Conservation (phyloP, 1,140 invertebrate genomes). For the Pseudobourletiella spinata region DNA sequence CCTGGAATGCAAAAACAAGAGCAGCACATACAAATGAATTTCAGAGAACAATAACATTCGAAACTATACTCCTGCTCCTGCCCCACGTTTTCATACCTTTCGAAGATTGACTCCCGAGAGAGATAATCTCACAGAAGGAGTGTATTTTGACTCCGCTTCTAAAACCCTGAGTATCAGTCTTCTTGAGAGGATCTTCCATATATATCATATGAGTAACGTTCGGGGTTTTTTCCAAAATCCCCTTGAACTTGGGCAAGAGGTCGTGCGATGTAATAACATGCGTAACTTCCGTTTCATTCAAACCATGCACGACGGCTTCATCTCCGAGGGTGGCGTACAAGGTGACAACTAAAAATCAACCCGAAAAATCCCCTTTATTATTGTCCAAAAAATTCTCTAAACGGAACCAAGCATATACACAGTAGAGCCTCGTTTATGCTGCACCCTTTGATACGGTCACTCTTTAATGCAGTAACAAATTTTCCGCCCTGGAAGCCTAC, state of each 20-base stretch:
- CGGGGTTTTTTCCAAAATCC: constrained; percentile 57
- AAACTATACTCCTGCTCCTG: no score
- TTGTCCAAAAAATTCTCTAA: no score
- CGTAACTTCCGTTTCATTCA: constrained; percentile 91
- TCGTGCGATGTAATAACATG: constrained; percentile 83
- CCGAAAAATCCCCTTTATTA: no score
- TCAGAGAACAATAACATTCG: no score
- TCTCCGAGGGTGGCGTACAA: constrained; percentile 95
- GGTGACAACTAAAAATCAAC: constrained; percentile 91
- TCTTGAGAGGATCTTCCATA: constrained; percentile 75
- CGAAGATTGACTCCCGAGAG: constrained; percentile 42
- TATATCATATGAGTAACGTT: constrained; percentile 70
- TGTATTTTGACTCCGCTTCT: constrained; percentile 57
- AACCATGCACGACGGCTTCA: constrained; percentile 87
- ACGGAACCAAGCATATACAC: no score
- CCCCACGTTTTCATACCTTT: constrained; percentile 42
- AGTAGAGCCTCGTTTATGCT: no score
- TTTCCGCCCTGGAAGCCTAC: no score
- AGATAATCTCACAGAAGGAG: constrained; percentile 52
- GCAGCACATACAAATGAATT: no score
- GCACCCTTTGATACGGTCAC: no score
- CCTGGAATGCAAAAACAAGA: constrained; percentile 18
- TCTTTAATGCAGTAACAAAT: no score
- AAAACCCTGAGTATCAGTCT: constrained; percentile 56
- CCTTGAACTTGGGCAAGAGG: constrained; percentile 78